These are phyloP conservation scores for Cheilosia scutellata DNA, from an alignment of 2,888 invertebrate species.

Conservation along the genomic window DNA sequence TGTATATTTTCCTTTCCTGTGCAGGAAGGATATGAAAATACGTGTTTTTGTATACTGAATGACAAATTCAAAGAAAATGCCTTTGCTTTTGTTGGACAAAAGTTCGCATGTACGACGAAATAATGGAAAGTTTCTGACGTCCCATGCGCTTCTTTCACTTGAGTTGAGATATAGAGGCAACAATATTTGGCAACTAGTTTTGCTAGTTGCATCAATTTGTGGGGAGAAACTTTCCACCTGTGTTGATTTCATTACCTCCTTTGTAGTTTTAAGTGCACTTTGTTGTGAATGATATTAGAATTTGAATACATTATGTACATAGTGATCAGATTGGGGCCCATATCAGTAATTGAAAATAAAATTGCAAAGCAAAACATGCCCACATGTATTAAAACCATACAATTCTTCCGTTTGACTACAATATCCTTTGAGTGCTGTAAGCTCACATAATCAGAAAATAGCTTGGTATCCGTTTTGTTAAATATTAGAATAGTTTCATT, in stretches of 20 bases:
- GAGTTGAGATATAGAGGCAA: background rate
- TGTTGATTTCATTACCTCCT: background rate
- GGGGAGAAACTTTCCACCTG: background rate
- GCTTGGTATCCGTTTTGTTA: background rate
- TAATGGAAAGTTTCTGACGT: background rate
- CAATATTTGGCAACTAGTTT: background rate
- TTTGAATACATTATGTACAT: too few relatives aligned
- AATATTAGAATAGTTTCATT: slow-evolving; percentile 4
- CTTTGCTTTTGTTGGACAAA: slow-evolving; percentile 2
- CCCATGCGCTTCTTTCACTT: background rate
- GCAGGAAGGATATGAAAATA: slow-evolving; percentile 15
- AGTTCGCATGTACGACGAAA: background rate
- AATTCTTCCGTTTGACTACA: background rate
- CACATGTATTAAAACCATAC: too few relatives aligned
- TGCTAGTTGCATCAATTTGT: slow-evolving; percentile 1
- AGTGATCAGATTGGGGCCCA: too few relatives aligned
- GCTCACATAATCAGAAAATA: background rate
- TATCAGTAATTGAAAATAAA: too few relatives aligned
- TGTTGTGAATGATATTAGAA: background rate
- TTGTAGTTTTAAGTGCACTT: background rate
- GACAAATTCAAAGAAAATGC: slow-evolving; percentile 9
- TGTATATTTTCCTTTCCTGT: background rate
- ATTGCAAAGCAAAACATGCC: too few relatives aligned
- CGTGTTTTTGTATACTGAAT: background rate
- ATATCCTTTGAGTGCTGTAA: background rate